A percentile compares a stretch with the other conserved stretches of the same genome.
phyloP scores from a whole-genome alignment of 2,888 invertebrate genomes.

The Heliconius aoede region DNA sequence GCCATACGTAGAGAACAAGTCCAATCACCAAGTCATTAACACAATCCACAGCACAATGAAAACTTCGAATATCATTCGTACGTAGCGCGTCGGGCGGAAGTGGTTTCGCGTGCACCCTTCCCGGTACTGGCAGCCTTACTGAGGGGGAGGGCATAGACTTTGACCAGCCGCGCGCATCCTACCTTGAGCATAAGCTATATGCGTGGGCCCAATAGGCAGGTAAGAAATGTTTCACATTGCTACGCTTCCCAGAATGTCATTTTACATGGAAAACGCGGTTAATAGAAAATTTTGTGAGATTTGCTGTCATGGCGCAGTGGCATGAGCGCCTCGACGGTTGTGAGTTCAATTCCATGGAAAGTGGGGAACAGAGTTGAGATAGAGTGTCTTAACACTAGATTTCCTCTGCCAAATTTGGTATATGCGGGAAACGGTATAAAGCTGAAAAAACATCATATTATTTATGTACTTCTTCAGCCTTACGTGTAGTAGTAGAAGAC shows the following conservation, averaged over 20 bases:
- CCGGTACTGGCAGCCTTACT: slow-evolving; percentile 62
- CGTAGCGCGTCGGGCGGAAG: slow-evolving; percentile 57
- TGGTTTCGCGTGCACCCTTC: slow-evolving; percentile 63
- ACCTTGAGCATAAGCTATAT: slow-evolving; percentile 64
- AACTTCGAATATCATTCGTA: slow-evolving; percentile 51
- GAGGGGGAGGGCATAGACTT: slow-evolving; percentile 73
- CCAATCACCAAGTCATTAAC: slow-evolving; percentile 59
- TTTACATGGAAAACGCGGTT: slow-evolving; percentile 43
- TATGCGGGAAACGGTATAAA: too few species aligned
- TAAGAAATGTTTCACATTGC: slow-evolving; percentile 64
- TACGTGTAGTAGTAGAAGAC: neutral
- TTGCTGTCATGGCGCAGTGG: too few species aligned
- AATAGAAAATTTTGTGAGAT: slow-evolving; percentile 30
- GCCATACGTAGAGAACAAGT: slow-evolving; percentile 57
- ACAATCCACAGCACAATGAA: slow-evolving; percentile 60
- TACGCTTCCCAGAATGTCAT: slow-evolving; percentile 50
- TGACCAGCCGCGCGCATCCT: slow-evolving; percentile 78
- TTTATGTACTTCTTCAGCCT: slow-evolving; percentile 16
- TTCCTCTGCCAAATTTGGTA: too few species aligned
- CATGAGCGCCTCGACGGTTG: too few species aligned
- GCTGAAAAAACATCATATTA: slow-evolving; percentile 10
- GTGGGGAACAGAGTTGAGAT: too few species aligned
- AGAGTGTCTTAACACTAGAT: too few species aligned
- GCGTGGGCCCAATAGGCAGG: slow-evolving; percentile 66
- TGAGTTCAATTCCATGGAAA: too few species aligned